A percentile compares a stretch with the other conserved stretches of the same genome.
phyloP scores from a whole-genome alignment of 2,888 invertebrate genomes.

The Seira ritae region DNA sequence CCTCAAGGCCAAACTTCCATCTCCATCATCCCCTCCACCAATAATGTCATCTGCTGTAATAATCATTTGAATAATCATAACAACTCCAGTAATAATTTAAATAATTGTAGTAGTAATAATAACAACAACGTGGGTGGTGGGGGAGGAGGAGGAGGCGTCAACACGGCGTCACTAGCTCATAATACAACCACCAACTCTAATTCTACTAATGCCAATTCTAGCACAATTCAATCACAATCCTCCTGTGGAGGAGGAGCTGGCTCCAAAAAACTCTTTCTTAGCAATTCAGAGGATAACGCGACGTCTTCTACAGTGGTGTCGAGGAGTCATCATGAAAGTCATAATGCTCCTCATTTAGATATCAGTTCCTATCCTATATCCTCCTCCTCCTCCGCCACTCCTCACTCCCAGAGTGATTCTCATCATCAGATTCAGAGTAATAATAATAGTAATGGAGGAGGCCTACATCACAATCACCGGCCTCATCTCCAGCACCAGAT shows the following conservation, averaged over 20 bases:
- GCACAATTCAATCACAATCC: background rate
- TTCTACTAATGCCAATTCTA: slow-evolving; percentile 50
- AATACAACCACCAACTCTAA: slow-evolving; percentile 43
- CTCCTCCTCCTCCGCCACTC: slow-evolving; percentile 46
- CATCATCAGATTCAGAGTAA: slow-evolving; percentile 29
- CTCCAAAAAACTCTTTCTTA: slow-evolving; percentile 8
- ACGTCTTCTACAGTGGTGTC: slow-evolving; percentile 40
- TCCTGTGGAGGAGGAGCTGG: background rate
- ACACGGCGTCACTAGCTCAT: background rate
- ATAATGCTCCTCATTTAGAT: slow-evolving; percentile 32
- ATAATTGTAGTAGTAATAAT: slow-evolving; percentile 33
- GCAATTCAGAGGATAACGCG: slow-evolving; percentile 41
- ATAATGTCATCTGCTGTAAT: slow-evolving; percentile 7
- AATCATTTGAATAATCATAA: background rate
- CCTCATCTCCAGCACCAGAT: slow-evolving; percentile 57
- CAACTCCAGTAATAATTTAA: slow-evolving; percentile 37
- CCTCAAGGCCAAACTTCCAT: slow-evolving; percentile 12
- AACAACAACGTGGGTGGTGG: slow-evolving; percentile 30
- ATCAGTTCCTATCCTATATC: slow-evolving; percentile 35
- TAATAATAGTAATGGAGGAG: slow-evolving; percentile 26
- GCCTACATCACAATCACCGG: slow-evolving; percentile 68
- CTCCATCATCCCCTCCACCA: slow-evolving; percentile 12
- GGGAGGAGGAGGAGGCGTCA: background rate
- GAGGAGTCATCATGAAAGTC: slow-evolving; percentile 20
- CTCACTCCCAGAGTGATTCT: slow-evolving; percentile 36